Evolutionary conservation across 1,140 invertebrate species (phyloP), one percentile per base, ranked within the genome.

Genomic region (Zaprionus camerounensis): DNA sequence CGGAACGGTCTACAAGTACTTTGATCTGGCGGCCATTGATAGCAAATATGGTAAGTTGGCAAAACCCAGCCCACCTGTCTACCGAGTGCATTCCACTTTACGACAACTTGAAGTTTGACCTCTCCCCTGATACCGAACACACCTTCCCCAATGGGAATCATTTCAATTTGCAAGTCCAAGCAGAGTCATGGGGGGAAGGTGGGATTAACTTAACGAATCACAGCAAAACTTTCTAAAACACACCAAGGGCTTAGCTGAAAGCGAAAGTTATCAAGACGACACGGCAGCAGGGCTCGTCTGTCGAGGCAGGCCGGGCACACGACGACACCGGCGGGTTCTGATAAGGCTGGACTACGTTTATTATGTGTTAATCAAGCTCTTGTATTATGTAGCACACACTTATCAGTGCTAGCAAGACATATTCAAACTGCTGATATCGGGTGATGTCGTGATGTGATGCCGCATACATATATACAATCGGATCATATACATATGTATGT

Each of bases 31-130:
- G 28, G 81, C 93, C 53, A 93, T 97, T 91, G 94, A 96, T 84
- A 91, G 94, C 69, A 95, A 96, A 94, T 98, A 97, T 95, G 95
- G 97, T 98, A 94, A 95, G 94, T 84, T n/a, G 11, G 20, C 9
- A 20, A 12, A 22, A 17, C n/a, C 7, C 46, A 1, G 46, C 13
- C 11, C 20, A 51, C 20, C 46, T 46, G 41, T 46, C 41, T 17
- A 46, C n/a, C 7, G 41, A 46, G 22, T 51, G 20, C 20, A 22
- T 22, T 51, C 46, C 46, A 9, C 46, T 22, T 22, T 22, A 4
- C 70, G 46, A 71, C 15, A 57, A 80, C 58, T 73, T 86, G 87
- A 77, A 90, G 70, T 90, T 91, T 91, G 87, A 87, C 65, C 87
- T 55, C 64, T 44, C 41, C 7, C 17, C 15, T 15, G 1, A n/a